Conservation (phyloP, 2,113 vertebrate genomes). For the Speoplatyrhinus poulsoni region DNA sequence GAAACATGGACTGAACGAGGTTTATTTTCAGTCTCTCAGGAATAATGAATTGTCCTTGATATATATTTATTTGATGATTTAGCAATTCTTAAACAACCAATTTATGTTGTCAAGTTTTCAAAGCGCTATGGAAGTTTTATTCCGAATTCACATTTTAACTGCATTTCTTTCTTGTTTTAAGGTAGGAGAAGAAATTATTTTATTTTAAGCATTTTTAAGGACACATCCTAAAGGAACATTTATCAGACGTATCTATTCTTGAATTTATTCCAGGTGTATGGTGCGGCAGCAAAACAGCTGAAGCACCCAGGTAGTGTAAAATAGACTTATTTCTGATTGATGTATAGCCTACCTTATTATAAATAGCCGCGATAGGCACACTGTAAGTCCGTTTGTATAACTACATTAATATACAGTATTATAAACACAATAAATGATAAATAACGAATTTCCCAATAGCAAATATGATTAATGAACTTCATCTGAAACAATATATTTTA, state of each 20-base stretch:
- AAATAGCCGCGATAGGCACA: too few relatives aligned
- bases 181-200: slow-evolving; percentile 72
- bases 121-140: slow-evolving; percentile 67
- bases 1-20: slow-evolving; percentile 42
- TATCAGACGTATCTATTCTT: slow-evolving; percentile 12
- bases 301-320: slow-evolving; percentile 86
- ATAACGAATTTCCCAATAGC: too few relatives aligned
- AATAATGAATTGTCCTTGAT: slow-evolving; percentile 61
- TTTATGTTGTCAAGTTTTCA: slow-evolving; percentile 9
- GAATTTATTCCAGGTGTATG: slow-evolving; percentile 78
- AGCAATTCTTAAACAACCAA: slow-evolving; percentile 16
- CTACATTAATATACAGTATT: background rate
- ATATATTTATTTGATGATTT: slow-evolving; percentile 44
- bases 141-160: slow-evolving; percentile 62
- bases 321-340: slow-evolving; percentile 3
- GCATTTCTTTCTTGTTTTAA: slow-evolving; percentile 79
- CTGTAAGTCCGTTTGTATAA: background rate
- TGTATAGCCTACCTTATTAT: background rate
- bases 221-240: background rate
- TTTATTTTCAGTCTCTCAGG: slow-evolving; percentile 28
- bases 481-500: slow-evolving; percentile 20
- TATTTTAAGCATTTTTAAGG: background rate
- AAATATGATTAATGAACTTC: background rate
- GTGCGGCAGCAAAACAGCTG: slow-evolving; percentile 64
- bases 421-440: too few relatives aligned